Evolutionary conservation across 2,888 invertebrate genomes (phyloP), one percentile per base, ranked within the genome.

Genomic region (Saturnia pavonia): DNA sequence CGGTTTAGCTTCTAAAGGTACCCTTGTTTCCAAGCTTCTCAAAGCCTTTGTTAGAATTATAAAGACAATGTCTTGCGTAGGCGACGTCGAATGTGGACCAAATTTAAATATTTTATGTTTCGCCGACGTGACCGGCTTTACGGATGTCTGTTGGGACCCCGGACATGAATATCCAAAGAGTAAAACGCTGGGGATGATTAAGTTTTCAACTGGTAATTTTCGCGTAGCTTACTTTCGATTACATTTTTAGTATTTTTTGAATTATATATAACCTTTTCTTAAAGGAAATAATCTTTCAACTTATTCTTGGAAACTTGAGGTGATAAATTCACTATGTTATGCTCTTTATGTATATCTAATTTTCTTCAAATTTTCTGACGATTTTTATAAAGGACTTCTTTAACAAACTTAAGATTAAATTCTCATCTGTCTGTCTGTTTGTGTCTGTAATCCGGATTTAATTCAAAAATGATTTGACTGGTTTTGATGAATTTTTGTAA

Each of bases 61-160:
- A 57, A 70, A 67, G 42, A 67, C 66, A 70, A 70, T 67, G 54
- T 27, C 54, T 43, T 67, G 67, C 67, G 67, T 67, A 40, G 54
- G 70, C n/a, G 34, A 43, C 54, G 22, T 43, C 43, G 67, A 45
- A 68, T 60, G 67, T 68, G 43, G 67, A 67, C 34, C 48, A 48
- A 68, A 70, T 70, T 70, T 70, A 68, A 70, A 70, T 70, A 70
- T 70, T 70, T 70, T 57, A 70, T 48, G 70, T 27, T 27, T 7
- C 68, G 27, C n/a, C 66, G 27, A 70, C 70, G 70, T 68, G 70
- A 70, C 54, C 60, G 54, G 68, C 48, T 70, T 70, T 68, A 48
- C 54, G 70, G 68, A 65, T 48, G 22, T 60, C 22, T 67, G 67
- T 67, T n/a, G 40, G 65, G 67, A 70, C 42, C 22, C 54, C 27